Percentiles rank a stretch among this genome's conserved stretches.
Evolutionary conservation across 2,113 vertebrate genomes (phyloP).

Genomic region (Notiomystis cincta): DNA sequence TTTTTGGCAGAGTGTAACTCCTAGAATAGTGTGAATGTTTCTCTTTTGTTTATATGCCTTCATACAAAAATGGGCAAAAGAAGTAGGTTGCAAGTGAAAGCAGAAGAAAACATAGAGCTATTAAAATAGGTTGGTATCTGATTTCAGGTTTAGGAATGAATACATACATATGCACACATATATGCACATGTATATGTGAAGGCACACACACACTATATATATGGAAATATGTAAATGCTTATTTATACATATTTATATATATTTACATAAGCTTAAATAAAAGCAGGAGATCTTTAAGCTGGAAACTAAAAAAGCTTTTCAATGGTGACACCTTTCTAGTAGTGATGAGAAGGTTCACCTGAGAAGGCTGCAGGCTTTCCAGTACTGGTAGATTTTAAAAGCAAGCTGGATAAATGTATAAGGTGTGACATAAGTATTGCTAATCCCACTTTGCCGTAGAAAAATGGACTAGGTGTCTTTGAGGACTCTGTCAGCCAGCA

Average conservation of each 20-base stretch:
- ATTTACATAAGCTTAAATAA: background rate
- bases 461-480: background rate
- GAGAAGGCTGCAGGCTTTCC: background rate
- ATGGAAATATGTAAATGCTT: background rate
- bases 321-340: background rate
- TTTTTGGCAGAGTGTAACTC: slow-evolving; percentile 41
- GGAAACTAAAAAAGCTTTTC: background rate
- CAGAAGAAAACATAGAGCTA: background rate
- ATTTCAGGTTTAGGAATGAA: background rate
- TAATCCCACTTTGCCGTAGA: background rate
- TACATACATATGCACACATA: background rate
- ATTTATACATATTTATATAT: background rate
- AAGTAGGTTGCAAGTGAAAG: slow-evolving; percentile 13
- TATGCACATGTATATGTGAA: background rate
- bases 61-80: background rate
- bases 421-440: background rate
- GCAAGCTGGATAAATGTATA: background rate
- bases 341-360: background rate
- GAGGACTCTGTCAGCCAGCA: background rate
- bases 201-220: background rate
- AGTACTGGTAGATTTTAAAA: background rate
- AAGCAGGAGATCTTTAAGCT: background rate
- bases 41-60: background rate
- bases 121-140: background rate
- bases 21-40: slow-evolving; percentile 8